Evolutionary conservation across 2,113 vertebrate genomes (phyloP).

Genomic region (Pelusios castaneus): DNA sequence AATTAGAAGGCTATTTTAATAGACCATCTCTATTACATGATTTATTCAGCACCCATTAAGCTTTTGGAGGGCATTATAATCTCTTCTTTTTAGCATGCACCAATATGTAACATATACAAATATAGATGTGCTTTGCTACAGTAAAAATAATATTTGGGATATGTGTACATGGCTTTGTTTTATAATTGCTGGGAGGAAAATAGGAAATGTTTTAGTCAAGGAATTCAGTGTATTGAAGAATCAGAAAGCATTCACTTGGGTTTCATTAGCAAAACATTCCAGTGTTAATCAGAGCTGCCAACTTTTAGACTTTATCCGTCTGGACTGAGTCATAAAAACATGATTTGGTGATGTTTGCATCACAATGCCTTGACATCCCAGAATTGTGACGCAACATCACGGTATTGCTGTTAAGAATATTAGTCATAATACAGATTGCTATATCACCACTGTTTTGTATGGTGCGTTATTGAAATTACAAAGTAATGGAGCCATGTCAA

Average conservation of each 20-base stretch:
- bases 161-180: not conserved
- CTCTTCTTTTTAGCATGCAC: not conserved
- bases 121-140: not conserved
- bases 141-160: not conserved
- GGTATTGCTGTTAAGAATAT: not conserved
- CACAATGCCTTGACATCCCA: not conserved
- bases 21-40: not conserved
- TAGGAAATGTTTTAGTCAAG: not conserved
- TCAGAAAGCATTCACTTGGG: not conserved
- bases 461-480: not conserved
- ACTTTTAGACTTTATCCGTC: not conserved
- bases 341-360: not conserved
- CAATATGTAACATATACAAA: not conserved
- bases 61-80: not conserved
- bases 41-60: not conserved
- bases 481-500: not conserved
- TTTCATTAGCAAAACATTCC: not conserved
- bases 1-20: not conserved
- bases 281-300: not conserved
- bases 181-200: not conserved
- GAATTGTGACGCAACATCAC: accelerated
- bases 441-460: not conserved
- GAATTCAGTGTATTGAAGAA: not conserved
- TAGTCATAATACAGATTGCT: not conserved
- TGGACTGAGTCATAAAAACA: not conserved